Evolutionary conservation across 2,797 vertebrate species (phyloP).

Genomic region (Cottoperca gobio): DNA sequence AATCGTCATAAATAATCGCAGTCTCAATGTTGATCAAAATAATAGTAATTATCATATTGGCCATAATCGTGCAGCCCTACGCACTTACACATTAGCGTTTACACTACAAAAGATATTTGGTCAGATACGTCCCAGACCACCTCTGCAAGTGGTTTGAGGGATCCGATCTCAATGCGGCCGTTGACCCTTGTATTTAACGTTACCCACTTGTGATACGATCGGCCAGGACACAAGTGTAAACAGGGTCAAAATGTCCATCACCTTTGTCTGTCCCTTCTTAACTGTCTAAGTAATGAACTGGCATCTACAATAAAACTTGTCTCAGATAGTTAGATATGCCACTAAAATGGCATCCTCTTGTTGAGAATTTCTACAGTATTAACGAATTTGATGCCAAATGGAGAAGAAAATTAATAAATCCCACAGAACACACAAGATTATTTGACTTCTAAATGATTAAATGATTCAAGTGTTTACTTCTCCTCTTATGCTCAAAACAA

Average conservation of each 20-base stretch:
- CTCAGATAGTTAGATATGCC: not conserved
- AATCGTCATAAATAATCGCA: too few species aligned
- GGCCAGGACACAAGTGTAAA: not conserved
- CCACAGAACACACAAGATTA: conserved; percentile 20
- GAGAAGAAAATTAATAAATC: conserved; percentile 35
- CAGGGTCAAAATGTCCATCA: not conserved
- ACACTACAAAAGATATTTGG: not conserved
- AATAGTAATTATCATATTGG: too few species aligned
- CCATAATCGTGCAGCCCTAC: too few species aligned
- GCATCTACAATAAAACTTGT: not conserved
- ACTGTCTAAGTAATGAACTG: not conserved
- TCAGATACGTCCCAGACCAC: not conserved
- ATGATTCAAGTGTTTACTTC: conserved; percentile 39
- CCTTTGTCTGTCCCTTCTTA: not conserved
- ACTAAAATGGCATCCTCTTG: not conserved
- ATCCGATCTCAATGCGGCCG: not conserved
- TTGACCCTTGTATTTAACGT: not conserved
- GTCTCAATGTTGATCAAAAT: too few species aligned
- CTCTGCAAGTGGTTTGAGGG: not conserved
- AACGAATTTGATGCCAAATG: conserved; percentile 10
- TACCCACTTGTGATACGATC: not conserved
- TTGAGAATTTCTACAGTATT: conserved; percentile 8
- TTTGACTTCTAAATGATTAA: conserved; percentile 50
- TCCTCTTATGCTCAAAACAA: conserved; percentile 25
- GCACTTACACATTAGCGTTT: not conserved